A percentile compares a stretch with the other conserved stretches of the same genome.
Conservation (phyloP, 2,888 invertebrate genomes). For the Polydrusus cervinus region DNA sequence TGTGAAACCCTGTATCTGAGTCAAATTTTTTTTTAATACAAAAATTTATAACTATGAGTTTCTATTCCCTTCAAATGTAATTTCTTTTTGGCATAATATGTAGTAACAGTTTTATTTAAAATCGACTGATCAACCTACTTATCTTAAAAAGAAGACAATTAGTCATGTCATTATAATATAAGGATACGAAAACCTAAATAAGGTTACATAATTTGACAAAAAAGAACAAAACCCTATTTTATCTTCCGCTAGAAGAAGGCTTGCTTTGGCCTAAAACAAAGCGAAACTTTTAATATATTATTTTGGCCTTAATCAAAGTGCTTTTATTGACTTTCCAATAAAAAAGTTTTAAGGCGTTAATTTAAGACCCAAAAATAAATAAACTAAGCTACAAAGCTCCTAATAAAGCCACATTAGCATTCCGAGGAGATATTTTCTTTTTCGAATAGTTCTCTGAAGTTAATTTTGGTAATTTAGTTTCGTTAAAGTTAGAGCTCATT, state of each 20-base stretch:
- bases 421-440: conserved; percentile 3
- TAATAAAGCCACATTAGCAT: conserved; percentile 17
- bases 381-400: conserved; percentile 18
- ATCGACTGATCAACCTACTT: no score
- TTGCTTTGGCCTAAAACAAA: not conserved
- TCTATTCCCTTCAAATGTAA: no score
- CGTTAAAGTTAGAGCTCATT: conserved; percentile 16
- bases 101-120: no score
- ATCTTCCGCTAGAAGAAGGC: not conserved
- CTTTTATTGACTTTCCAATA: conserved; percentile 14
- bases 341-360: conserved; percentile 22
- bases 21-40: no score
- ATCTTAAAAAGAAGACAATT: not conserved
- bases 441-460: conserved; percentile 20
- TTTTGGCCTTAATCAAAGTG: conserved; percentile 4
- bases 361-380: conserved; percentile 20
- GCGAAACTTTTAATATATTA: not conserved
- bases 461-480: conserved; percentile 18
- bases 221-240: not conserved
- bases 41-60: no score
- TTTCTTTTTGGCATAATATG: no score
- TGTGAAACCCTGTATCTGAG: no score
- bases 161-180: no score
- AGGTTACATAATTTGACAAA: not conserved
- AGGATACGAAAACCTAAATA: no score